Evolutionary conservation across 2,888 invertebrate species (phyloP), one percentile per base, ranked within the genome.

Genomic region (Alcis repandata): DNA sequence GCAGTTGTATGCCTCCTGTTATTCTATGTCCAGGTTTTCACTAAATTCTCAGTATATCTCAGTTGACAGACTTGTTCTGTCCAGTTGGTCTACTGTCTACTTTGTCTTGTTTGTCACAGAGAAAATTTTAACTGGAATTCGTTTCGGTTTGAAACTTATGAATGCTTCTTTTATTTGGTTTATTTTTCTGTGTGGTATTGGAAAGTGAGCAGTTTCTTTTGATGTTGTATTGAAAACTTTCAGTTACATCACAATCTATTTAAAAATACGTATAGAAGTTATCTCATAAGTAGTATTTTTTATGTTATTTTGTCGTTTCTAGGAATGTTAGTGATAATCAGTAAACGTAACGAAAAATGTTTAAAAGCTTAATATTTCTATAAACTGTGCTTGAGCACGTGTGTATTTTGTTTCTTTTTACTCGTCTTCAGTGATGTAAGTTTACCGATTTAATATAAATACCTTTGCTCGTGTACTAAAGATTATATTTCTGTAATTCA

Each of bases 1-100:
- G 54, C 61, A 46, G 57, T 59, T 46, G 46, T 53, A 36, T 53
- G 51, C 49, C 54, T 56, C 22, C 22, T 53, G 60, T 59, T 49
- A 32, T 67, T 56, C 48, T 52, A 17, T 33, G 52, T 45, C 38
- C 40, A 40, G 54, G 46, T 53, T 58, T 53, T 58, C 57, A 27
- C 56, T 57, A 33, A 10, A 20, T 56, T 43, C 41, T 48, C 10
- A 41, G 41, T 22, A 45, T 48, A 27, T 45, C 53, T 53, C 10
- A 59, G 40, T 40, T 56, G 49, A 59, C 52, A 2, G 53, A 54
- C 38, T 43, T n/a, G 58, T 58, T 27, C 8, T 43, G 20, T 36
- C 32, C 13, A 43, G 57, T 63, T 36, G 8, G 27, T 48, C 54
- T 46, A 33, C 49, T 49, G 38, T 20, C 15, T 52, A 40, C 33